Evolutionary conservation across 2,113 vertebrate genomes (phyloP).

Genomic region (Apodemus sylvaticus): DNA sequence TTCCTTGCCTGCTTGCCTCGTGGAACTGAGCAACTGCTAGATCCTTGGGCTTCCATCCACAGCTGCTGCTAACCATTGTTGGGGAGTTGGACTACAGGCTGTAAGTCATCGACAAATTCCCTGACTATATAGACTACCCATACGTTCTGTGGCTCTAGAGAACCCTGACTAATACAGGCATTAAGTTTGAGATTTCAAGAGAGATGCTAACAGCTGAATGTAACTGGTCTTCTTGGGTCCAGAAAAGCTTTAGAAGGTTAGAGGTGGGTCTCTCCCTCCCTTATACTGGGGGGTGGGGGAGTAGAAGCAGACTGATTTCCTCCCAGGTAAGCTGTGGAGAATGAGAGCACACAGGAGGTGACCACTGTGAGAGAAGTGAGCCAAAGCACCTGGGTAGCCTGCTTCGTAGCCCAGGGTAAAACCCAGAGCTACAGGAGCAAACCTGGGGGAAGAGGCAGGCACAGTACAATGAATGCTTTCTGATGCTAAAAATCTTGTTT

Average conservation of each 20-base stretch:
- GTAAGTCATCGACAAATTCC: too few species aligned
- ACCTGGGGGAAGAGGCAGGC: not conserved
- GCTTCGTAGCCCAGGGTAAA: not conserved
- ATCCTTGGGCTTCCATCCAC: too few species aligned
- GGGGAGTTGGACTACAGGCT: too few species aligned
- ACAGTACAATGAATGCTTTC: not conserved
- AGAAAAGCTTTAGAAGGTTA: not conserved
- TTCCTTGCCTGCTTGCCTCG: too few species aligned
- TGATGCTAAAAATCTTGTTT: not conserved
- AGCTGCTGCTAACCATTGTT: too few species aligned
- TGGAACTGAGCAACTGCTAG: too few species aligned
- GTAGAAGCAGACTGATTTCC: not conserved
- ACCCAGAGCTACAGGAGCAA: not conserved
- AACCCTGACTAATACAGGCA: too few species aligned
- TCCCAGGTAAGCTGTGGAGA: not conserved
- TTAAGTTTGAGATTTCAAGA: not conserved
- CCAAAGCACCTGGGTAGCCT: not conserved
- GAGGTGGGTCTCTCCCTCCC: not conserved
- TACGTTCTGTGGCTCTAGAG: too few species aligned
- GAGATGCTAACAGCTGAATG: not conserved
- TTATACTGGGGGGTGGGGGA: accelerated
- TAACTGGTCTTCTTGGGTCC: not conserved
- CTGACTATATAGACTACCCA: too few species aligned
- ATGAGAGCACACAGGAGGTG: not conserved
- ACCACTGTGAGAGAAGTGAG: too few species aligned